These are phyloP conservation scores for Himalopsyche kuldschensis DNA, from an alignment of 2,888 invertebrate genomes.

Conservation along the genomic window DNA sequence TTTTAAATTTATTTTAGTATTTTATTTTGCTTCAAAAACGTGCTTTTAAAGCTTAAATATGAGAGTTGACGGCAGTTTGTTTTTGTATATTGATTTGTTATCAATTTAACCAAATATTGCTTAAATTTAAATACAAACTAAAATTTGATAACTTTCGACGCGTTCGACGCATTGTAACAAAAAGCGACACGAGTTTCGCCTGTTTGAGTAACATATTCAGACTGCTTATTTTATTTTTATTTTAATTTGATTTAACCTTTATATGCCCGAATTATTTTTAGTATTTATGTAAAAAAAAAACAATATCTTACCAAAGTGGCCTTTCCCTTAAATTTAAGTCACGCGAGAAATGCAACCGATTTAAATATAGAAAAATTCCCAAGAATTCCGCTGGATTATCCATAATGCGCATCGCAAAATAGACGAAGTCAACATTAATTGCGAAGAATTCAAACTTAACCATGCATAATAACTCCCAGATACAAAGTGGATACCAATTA, in stretches of 20 bases:
- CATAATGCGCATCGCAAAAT: constrained; percentile 8
- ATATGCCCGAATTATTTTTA: neutral
- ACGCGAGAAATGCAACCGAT: neutral
- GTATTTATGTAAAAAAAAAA: neutral
- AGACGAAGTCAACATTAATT: constrained; percentile 14
- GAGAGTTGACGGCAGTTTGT: too few species aligned
- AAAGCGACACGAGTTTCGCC: too few species aligned
- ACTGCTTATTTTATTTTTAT: too few species aligned
- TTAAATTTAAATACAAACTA: too few species aligned
- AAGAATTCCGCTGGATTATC: neutral
- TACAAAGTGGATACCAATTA: constrained; percentile 32
- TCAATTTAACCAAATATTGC: too few species aligned
- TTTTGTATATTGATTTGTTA: too few species aligned
- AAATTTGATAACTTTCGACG: too few species aligned
- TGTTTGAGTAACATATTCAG: too few species aligned
- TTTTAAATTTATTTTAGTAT: too few species aligned
- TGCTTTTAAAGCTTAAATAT: too few species aligned
- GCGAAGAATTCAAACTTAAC: constrained; percentile 18
- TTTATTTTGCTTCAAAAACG: too few species aligned
- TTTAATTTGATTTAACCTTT: neutral
- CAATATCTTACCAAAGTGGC: neutral
- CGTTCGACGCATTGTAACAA: too few species aligned
- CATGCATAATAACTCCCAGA: constrained; percentile 28
- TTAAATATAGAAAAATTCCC: neutral
- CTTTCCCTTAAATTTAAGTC: neutral